phyloP scores from a whole-genome alignment of 2,113 vertebrate genomes.

The Bos javanicus region DNA sequence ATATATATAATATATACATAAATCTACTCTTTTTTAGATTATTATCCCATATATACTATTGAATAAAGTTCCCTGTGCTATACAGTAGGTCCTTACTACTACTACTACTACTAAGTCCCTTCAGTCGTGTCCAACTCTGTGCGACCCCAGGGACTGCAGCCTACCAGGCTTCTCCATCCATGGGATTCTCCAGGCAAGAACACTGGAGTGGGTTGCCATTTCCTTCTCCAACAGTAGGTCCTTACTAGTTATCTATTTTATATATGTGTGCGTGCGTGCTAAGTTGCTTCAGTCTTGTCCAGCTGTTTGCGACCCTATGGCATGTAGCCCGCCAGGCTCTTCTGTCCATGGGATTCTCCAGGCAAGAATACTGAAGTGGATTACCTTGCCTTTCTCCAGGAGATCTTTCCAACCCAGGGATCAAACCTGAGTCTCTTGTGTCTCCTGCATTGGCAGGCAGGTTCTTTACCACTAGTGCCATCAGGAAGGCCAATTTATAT shows the following conservation, averaged over 20 bases:
- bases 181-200: too few relatives aligned
- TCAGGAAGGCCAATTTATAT: neutral
- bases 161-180: too few relatives aligned
- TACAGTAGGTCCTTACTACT: neutral
- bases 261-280: accelerated
- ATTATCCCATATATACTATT: neutral
- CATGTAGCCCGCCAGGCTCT: accelerated
- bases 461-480: neutral
- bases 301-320: neutral
- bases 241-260: neutral
- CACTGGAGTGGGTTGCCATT: too few relatives aligned
- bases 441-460: neutral
- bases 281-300: neutral
- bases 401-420: neutral
- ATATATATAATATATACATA: neutral
- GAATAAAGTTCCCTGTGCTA: neutral
- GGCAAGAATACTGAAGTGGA: neutral
- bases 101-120: too few relatives aligned
- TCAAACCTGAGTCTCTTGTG: neutral
- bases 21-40: neutral
- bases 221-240: too few relatives aligned
- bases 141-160: too few relatives aligned
- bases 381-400: neutral
- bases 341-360: neutral
- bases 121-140: too few relatives aligned